Conservation (phyloP, 2,113 vertebrate species). For the Atrichornis clamosus region DNA sequence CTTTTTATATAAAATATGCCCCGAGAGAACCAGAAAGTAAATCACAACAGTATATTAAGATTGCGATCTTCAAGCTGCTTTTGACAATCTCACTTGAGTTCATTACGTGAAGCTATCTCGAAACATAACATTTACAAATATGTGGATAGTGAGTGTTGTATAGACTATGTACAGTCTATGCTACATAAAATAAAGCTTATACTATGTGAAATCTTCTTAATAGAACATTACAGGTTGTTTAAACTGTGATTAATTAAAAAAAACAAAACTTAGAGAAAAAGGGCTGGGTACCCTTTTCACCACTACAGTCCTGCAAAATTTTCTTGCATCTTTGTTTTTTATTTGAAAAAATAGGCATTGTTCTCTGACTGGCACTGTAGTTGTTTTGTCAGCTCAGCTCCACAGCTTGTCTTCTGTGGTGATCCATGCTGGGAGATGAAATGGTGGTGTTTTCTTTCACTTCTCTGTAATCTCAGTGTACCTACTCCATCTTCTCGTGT, state of each 20-base stretch:
- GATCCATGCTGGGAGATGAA: neutral
- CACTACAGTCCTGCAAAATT: neutral
- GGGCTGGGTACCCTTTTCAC: neutral
- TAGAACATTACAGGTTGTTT: neutral
- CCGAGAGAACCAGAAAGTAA: neutral
- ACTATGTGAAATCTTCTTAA: neutral
- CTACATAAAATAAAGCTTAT: neutral
- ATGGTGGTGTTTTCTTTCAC: neutral
- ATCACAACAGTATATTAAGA: neutral
- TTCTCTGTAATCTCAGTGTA: neutral
- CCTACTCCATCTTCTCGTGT: slow-evolving; percentile 25
- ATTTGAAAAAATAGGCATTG: neutral
- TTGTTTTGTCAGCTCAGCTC: neutral
- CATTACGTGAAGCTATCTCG: neutral
- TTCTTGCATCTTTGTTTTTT: neutral
- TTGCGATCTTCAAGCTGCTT: neutral
- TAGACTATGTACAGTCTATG: neutral
- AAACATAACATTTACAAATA: neutral
- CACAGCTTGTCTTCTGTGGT: neutral
- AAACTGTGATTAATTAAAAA: neutral
- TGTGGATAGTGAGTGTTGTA: neutral
- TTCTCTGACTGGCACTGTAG: neutral
- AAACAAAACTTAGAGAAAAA: neutral
- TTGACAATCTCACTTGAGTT: neutral
- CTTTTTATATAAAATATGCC: neutral